Conservation (phyloP, 2,888 invertebrate species). For the Lasioglossum pauxillum region DNA sequence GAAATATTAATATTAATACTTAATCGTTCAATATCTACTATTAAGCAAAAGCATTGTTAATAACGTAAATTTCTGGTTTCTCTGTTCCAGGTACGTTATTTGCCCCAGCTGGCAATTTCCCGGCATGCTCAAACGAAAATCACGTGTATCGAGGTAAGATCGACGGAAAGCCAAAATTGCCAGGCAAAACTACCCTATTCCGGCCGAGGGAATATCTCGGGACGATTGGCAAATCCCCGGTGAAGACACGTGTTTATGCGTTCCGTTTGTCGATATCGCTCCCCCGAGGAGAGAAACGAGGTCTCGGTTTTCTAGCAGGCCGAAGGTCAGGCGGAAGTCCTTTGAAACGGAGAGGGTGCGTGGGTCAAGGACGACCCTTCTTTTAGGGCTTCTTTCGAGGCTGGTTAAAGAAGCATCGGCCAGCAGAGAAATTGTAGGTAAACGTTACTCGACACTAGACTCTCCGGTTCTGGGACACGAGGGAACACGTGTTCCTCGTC, state of each 20-base stretch:
- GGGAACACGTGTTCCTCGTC: conserved; percentile 29
- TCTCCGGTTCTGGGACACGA: background rate
- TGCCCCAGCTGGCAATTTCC: background rate
- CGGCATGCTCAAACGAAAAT: background rate
- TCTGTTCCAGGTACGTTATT: conserved; percentile 21
- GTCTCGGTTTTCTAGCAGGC: conserved; percentile 36
- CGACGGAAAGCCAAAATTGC: background rate
- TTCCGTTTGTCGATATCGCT: conserved; percentile 19
- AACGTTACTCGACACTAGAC: conserved; percentile 11
- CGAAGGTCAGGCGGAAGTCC: conserved; percentile 50
- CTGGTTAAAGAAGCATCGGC: background rate
- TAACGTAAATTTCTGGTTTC: background rate
- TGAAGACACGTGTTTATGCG: conserved; percentile 12
- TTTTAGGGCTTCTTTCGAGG: background rate
- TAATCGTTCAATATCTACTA: no score
- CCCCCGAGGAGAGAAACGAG: background rate
- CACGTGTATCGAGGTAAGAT: conserved; percentile 1
- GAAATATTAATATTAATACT: no score
- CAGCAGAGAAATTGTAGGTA: conserved; percentile 25
- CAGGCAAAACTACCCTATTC: background rate
- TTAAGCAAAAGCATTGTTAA: background rate
- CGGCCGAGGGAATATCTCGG: background rate
- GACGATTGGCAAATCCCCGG: background rate
- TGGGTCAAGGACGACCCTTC: conserved; percentile 30
- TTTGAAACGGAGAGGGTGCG: conserved; percentile 42